phyloP scores from a whole-genome alignment of 2,113 vertebrate species.

The Pristiophorus japonicus region DNA sequence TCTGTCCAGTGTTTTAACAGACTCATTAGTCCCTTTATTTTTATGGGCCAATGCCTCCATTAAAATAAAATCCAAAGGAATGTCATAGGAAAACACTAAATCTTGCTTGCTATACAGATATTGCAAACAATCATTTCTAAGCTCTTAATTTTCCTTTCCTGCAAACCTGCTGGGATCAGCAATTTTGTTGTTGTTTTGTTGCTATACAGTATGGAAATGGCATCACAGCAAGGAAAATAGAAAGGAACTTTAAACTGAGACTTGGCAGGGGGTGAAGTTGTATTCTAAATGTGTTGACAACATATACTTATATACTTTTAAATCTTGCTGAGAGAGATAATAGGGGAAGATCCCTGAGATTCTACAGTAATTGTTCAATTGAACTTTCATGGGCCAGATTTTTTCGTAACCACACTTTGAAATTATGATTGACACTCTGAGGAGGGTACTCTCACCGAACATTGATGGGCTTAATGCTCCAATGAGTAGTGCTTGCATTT shows the following conservation, averaged over 20 bases:
- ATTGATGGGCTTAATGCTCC: background rate
- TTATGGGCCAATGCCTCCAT: background rate
- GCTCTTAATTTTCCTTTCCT: background rate
- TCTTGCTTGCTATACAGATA: background rate
- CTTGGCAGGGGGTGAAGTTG: background rate
- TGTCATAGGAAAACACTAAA: background rate
- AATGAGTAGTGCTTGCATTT: slow-evolving; percentile 1
- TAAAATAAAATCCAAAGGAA: background rate
- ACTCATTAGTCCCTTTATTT: background rate
- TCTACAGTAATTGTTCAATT: background rate
- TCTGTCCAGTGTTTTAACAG: background rate
- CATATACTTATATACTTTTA: background rate
- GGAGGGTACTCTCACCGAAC: background rate
- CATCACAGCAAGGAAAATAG: background rate
- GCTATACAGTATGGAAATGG: background rate
- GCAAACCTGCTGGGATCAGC: background rate
- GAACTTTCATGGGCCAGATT: background rate
- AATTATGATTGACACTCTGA: background rate
- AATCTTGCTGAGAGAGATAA: slow-evolving; percentile 16
- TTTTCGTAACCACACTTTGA: background rate
- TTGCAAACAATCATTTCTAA: background rate
- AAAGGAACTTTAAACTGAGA: background rate
- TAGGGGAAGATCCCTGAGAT: background rate
- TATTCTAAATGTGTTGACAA: background rate
- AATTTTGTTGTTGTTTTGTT: background rate